phyloP scores from a whole-genome alignment of 1,140 invertebrate genomes.

The Grapholita molesta region DNA sequence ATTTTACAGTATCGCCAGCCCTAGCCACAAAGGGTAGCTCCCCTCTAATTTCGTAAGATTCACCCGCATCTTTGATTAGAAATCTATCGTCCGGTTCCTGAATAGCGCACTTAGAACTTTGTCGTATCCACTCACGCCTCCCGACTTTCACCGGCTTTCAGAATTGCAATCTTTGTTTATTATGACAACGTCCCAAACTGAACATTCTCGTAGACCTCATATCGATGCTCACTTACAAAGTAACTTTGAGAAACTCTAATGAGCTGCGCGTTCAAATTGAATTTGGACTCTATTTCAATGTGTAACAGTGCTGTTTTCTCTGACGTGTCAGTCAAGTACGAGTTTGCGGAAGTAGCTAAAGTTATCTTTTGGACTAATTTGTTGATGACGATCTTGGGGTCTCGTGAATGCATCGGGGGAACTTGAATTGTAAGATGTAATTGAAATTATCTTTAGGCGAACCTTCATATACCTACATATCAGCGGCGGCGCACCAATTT shows the following conservation, averaged over 20 bases:
- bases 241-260: background rate
- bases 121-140: background rate
- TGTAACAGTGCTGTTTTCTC: background rate
- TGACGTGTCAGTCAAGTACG: background rate
- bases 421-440: background rate
- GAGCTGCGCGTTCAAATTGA: background rate
- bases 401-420: background rate
- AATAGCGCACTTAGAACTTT: conserved; percentile 2
- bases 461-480: background rate
- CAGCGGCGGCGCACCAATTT: too few species aligned
- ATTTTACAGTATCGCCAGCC: conserved; percentile 32
- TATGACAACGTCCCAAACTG: background rate
- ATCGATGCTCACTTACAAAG: background rate
- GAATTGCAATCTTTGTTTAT: background rate
- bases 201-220: background rate
- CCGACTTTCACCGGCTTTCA: background rate
- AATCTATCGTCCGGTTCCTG: conserved; percentile 51
- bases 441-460: background rate
- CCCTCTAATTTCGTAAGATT: conserved; percentile 73
- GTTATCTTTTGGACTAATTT: background rate
- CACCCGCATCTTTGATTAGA: conserved; percentile 74
- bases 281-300: background rate
- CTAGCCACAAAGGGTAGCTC: conserved; percentile 46
- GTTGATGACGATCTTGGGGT: background rate
- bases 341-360: background rate